phyloP scores from a whole-genome alignment of 2,888 invertebrate genomes.

The Orthosia gothica region DNA sequence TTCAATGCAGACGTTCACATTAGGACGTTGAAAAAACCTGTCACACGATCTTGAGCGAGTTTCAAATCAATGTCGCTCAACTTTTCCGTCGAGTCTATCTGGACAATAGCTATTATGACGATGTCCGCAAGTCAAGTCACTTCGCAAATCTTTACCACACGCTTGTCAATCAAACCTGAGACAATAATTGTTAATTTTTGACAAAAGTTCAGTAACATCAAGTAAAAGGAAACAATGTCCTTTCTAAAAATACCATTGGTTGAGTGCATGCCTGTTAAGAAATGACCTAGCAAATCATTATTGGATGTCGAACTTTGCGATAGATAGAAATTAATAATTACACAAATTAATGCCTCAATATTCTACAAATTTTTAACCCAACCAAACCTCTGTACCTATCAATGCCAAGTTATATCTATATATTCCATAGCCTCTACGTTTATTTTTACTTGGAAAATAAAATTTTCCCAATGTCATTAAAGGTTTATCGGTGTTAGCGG shows the following conservation, averaged over 20 bases:
- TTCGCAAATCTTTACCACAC: constrained; percentile 75
- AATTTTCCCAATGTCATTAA: background rate
- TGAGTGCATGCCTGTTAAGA: background rate
- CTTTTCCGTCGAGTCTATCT: constrained; percentile 62
- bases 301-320: background rate
- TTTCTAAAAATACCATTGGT: constrained; percentile 10
- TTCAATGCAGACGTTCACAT: constrained; percentile 19
- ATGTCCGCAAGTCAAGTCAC: constrained; percentile 71
- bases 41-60: constrained; percentile 38
- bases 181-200: constrained; percentile 72
- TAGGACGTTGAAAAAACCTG: constrained; percentile 30
- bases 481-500: too few relatives aligned
- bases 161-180: constrained; percentile 80
- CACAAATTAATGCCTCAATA: background rate
- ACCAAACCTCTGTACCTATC: background rate
- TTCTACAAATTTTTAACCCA: background rate
- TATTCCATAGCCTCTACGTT: background rate
- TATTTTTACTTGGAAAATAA: background rate
- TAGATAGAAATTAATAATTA: background rate
- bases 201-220: constrained; percentile 57
- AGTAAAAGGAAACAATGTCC: constrained; percentile 39
- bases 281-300: constrained; percentile 5
- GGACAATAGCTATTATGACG: constrained; percentile 75
- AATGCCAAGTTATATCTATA: background rate
- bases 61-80: constrained; percentile 70